Conservation (phyloP, 2,113 vertebrate species). For the Clarias gariepinus region DNA sequence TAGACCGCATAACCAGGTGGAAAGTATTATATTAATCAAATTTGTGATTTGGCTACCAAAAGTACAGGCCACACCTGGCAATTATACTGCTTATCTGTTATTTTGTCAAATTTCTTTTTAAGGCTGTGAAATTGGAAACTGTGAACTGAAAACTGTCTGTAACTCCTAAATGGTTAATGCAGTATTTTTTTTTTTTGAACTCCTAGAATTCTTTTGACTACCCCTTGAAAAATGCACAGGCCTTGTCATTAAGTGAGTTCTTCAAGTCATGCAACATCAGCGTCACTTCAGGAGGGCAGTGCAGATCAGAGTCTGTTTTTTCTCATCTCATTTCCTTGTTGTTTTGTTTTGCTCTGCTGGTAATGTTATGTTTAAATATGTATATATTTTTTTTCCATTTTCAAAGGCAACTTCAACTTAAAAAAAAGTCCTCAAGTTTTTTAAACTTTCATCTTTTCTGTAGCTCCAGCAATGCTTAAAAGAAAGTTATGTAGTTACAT, state of each 20-base stretch:
- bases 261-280: conserved; percentile 45
- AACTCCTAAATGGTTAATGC: too few species aligned
- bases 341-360: conserved; percentile 31
- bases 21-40: too few species aligned
- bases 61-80: too few species aligned
- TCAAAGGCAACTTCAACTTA: neutral
- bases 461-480: neutral
- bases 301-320: conserved; percentile 53
- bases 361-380: conserved; percentile 30
- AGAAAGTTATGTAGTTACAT: neutral
- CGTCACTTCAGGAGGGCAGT: conserved; percentile 56
- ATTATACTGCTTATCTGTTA: too few species aligned
- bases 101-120: too few species aligned
- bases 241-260: conserved; percentile 51
- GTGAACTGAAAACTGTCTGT: too few species aligned
- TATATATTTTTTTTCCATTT: neutral
- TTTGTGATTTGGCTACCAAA: too few species aligned
- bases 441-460: neutral
- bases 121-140: too few species aligned
- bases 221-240: conserved; percentile 49
- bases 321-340: conserved; percentile 44
- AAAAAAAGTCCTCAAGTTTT: too few species aligned
- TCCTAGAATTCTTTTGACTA: conserved; percentile 52
- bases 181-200: too few species aligned
- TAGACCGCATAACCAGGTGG: too few species aligned